Base-by-base conservation (phyloP, 2,113 vertebrate species). In the Hassar affinis region DNA sequence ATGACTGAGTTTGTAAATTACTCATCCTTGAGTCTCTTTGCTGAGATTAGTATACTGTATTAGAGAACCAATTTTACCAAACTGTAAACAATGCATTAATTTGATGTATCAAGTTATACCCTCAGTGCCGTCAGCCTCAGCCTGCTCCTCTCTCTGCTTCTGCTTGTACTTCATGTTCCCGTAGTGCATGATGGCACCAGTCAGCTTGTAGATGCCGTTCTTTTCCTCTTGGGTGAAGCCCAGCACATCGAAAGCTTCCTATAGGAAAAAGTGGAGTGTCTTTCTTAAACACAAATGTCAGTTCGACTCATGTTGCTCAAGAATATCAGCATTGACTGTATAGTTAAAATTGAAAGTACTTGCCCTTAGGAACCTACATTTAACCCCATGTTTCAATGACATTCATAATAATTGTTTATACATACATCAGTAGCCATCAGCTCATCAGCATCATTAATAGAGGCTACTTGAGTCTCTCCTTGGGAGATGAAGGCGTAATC, bases 161-260 rank as follows among this genome's bases (percentile, higher is more conserved):
- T 93, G 92, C 88, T 95, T 95, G 88, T 94, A 95, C 88, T 90
- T 95, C 95, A 95, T 95, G 89, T 95, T 95, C 6, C 94, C 95
- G 0, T 92, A 93, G 87, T 95, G 95, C 94, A 95, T 95, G 86
- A 95, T 94, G 91, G 95, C 91, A 0, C 93, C 93, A 0, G 87
- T 93, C 81, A 95, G 85, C 90, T 95, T 94, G 85, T 95, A 93
- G 52, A 93, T 81, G 0, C 93, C 90, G 0, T 90, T 89, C 80
- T 95, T 95, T 85, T 95, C 95, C 62, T 95, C 95, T 25, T 89
- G 22, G 3, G 93, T 95, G 88, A 96, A 96, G 85, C 95, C 94
- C 86, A 96, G 88, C 59, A 96, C 95, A 10, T 96, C 94, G 84
- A 92, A 93, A 25, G 92, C 93, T 25, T 91, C 91, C 93, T 93